Evolutionary conservation across 2,113 vertebrate genomes (phyloP), one percentile per base, ranked within the genome.

Genomic region (Menidia beryllina): DNA sequence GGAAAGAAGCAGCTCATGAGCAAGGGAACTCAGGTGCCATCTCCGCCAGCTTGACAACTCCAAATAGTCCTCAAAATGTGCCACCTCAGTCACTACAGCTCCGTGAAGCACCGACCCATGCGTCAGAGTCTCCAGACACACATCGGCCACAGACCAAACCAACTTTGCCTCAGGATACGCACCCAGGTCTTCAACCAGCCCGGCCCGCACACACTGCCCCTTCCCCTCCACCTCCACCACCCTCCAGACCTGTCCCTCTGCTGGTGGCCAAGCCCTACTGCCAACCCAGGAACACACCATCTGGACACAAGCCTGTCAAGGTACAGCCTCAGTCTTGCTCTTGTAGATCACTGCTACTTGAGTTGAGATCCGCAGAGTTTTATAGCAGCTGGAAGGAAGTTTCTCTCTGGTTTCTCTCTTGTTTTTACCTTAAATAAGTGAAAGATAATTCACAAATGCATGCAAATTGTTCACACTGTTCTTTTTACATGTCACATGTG

Each of bases 251-350:
- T 38, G 93, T 98, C 90, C 96, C 96, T 85, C 91, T 98, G 90
- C 92, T 99, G 91, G 95, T 93, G 13, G 95, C 98, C 70, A 98
- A 96, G 90, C 97, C 97, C 90, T 99, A 98, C 89, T 89, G 93
- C 69, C 96, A 96, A 77, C 97, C 96, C 75, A 94, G 90, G 89
- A 94, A 61, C 77, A 93, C 91, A 2, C 94, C 94, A 62, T 79
- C 94, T 21, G 91, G 94, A 86, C 93, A 95, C 79, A 97, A 96
- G 90, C 92, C 94, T 19, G 91, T 96, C 56, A 97, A 97, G 96
- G 97, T 98, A 93, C 86, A 79, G 14, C 0, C 39, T 14, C 52
- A 19, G 30, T 15, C 34, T 27, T 27, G n/a, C 25, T 47, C 7
- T 27, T 13, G 30, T 7, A 47, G 17, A n/a, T 19, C 39, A 36